These are phyloP conservation scores for Sarcophaga subvicina DNA, from an alignment of 2,888 invertebrate species.

Conservation along the genomic window DNA sequence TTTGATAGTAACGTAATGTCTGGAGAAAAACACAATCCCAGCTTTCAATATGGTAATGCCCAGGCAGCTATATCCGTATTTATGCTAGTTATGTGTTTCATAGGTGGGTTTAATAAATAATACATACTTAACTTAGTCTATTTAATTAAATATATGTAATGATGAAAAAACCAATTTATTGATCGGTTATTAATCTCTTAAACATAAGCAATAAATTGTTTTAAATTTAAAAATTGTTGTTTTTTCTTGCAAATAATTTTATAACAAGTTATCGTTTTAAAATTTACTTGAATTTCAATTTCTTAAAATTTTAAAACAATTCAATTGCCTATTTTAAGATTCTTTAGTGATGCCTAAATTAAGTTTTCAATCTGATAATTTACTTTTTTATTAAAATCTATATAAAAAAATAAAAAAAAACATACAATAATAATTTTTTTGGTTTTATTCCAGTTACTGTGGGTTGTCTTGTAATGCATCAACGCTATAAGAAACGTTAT, in stretches of 20 bases:
- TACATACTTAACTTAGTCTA: background rate
- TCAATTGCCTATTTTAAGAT: conserved; percentile 52
- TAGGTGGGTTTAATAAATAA: conserved; percentile 83
- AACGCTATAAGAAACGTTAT: conserved; percentile 88
- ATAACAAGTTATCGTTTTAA: conserved; percentile 51
- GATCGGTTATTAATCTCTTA: conserved; percentile 59
- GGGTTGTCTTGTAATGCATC: conserved; percentile 91
- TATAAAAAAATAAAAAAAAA: no score
- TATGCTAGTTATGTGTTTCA: conserved; percentile 89
- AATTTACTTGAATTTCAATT: background rate
- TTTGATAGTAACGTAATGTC: conserved; percentile 83
- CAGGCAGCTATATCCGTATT: conserved; percentile 91
- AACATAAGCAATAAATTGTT: conserved; percentile 23
- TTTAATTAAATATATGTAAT: background rate
- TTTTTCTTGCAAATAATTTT: conserved; percentile 9
- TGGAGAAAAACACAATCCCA: conserved; percentile 86
- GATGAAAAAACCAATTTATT: conserved; percentile 57
- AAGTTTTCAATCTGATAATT: conserved; percentile 81
- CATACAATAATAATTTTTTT: background rate
- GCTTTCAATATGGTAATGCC: conserved; percentile 89
- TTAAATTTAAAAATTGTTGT: background rate
- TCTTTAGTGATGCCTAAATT: conserved; percentile 75
- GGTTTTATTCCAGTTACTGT: conserved; percentile 85
- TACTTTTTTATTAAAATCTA: background rate
- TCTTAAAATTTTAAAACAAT: conserved; percentile 7